Percentiles rank a stretch among this genome's conserved stretches.
Conservation (phyloP, 2,113 vertebrate species). For the Pollimyrus isidori region DNA sequence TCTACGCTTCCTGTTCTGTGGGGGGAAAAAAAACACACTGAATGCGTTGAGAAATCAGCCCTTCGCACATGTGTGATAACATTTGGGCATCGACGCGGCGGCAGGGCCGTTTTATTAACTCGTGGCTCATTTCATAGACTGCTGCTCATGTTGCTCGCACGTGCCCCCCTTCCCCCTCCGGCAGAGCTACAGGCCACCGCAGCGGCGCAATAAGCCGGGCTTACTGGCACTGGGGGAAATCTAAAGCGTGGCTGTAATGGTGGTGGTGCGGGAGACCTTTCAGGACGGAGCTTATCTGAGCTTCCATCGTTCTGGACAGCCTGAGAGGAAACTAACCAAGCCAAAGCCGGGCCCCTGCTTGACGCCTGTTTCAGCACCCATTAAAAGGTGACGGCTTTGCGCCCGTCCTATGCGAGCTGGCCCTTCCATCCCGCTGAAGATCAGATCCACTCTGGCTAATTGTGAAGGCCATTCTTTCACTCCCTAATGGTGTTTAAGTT, state of each 20-base stretch:
- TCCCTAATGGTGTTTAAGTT: conserved; percentile 43
- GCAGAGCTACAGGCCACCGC: conserved; percentile 49
- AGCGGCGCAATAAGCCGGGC: conserved; percentile 47
- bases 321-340: conserved; percentile 22
- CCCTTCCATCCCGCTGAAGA: conserved; percentile 24
- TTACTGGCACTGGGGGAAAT: conserved; percentile 34
- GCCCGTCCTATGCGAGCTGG: conserved; percentile 27
- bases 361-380: conserved; percentile 18
- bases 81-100: conserved; percentile 53
- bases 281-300: conserved; percentile 24
- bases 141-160: conserved; percentile 62
- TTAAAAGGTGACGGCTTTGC: conserved; percentile 22
- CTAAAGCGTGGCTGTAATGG: conserved; percentile 33
- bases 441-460: conserved; percentile 44
- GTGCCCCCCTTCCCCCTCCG: conserved; percentile 51
- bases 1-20: not conserved
- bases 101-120: conserved; percentile 56
- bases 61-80: conserved; percentile 45
- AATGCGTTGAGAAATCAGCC: conserved; percentile 47
- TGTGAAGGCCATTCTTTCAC: conserved; percentile 39
- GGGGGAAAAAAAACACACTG: conserved; percentile 30
- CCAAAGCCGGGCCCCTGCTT: conserved; percentile 18
- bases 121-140: conserved; percentile 55
- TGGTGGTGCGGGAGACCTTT: conserved; percentile 22
- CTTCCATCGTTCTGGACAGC: conserved; percentile 6